Percentiles rank a stretch among this genome's conserved stretches.
Conservation (phyloP, 2,797 vertebrate species). For the Paedocypris micromegethes region DNA sequence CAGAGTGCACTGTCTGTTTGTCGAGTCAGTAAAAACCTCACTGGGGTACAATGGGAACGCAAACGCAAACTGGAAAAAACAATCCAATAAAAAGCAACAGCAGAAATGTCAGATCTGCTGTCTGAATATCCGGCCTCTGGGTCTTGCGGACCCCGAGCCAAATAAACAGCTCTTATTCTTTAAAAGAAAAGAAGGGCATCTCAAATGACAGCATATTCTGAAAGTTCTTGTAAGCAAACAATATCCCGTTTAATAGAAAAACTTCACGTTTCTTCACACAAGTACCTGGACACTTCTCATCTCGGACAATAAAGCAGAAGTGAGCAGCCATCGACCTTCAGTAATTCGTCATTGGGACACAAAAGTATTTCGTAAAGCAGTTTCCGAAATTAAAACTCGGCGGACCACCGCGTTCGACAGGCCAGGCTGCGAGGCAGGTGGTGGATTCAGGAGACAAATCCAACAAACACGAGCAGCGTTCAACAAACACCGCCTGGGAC, state of each 20-base stretch:
- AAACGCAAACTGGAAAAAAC: conserved; percentile 18
- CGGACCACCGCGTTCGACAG: too few relatives aligned
- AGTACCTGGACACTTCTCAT: conserved; percentile 12
- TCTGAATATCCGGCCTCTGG: not conserved
- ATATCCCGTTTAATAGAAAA: too few relatives aligned
- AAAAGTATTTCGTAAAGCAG: conserved; percentile 12
- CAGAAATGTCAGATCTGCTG: not conserved
- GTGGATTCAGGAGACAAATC: conserved; percentile 30
- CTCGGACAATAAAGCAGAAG: not conserved
- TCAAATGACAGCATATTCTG: too few relatives aligned
- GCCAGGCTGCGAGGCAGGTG: conserved; percentile 23
- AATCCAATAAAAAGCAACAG: not conserved
- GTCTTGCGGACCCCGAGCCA: too few relatives aligned
- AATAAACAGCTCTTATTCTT: too few relatives aligned
- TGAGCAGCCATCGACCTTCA: not conserved
- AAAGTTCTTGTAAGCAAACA: too few relatives aligned
- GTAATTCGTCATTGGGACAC: conserved; percentile 8
- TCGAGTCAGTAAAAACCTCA: conserved; percentile 42
- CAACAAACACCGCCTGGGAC: not conserved
- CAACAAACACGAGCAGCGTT: conserved; percentile 17
- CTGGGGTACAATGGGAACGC: conserved; percentile 38
- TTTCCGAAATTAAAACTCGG: conserved; percentile 1
- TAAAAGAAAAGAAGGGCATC: too few relatives aligned
- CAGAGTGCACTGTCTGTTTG: conserved; percentile 47
- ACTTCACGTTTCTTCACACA: too few relatives aligned